A percentile compares a stretch with the other conserved stretches of the same genome.
Conservation (phyloP, 2,888 invertebrate species). For the Lutraria lutraria region DNA sequence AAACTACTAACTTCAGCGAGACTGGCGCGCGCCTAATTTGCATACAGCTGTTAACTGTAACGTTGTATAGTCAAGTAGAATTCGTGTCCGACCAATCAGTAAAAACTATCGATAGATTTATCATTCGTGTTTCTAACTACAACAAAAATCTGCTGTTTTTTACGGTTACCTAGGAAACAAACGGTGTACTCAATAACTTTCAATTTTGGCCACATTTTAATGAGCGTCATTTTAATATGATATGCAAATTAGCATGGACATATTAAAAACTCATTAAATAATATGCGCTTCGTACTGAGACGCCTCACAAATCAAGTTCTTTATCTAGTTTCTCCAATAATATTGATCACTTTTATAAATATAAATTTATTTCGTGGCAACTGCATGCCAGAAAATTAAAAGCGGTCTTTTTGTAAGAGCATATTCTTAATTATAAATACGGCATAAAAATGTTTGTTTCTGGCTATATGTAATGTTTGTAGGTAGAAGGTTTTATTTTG, state of each 20-base stretch:
- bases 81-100: constrained; percentile 15
- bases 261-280: neutral
- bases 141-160: constrained; percentile 20
- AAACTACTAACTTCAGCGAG: constrained; percentile 38
- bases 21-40: constrained; percentile 62
- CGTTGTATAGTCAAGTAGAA: neutral
- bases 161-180: constrained; percentile 48
- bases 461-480: too few species aligned
- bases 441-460: too few species aligned
- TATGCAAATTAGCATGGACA: constrained; percentile 31
- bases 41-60: constrained; percentile 63
- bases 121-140: neutral
- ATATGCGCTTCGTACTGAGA: neutral
- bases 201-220: constrained; percentile 47
- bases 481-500: too few species aligned
- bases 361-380: neutral
- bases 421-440: neutral
- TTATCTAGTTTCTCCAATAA: neutral
- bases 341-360: neutral
- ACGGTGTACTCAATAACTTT: constrained; percentile 48
- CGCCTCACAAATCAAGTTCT: neutral
- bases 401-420: neutral
- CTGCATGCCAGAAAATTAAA: neutral
- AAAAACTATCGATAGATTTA: constrained; percentile 10
- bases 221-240: constrained; percentile 32